Percentiles rank a stretch among this genome's conserved stretches.
Evolutionary conservation across 2,113 vertebrate species (phyloP).

Genomic region (Salminus brasiliensis): DNA sequence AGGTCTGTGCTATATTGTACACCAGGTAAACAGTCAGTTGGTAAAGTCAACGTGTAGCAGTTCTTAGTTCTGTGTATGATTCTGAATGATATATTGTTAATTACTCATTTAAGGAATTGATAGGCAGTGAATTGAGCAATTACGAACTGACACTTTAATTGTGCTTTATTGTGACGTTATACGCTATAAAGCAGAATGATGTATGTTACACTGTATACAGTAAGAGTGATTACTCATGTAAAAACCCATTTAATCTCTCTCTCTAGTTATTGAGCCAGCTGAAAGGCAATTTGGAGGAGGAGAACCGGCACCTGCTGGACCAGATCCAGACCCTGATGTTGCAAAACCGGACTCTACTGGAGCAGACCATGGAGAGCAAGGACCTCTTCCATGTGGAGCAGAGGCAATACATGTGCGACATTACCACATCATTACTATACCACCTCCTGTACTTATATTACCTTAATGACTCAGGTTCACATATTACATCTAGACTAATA

Average conservation of each 20-base stretch:
- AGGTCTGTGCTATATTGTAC: too few relatives aligned
- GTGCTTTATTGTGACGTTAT: neutral
- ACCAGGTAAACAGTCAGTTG: too few relatives aligned
- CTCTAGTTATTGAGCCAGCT: slow-evolving; percentile 93
- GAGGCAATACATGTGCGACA: slow-evolving; percentile 94
- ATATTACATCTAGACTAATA: neutral
- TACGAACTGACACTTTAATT: neutral
- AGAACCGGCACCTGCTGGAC: slow-evolving; percentile 95
- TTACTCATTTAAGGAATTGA: too few relatives aligned
- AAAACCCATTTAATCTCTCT: slow-evolving; percentile 33
- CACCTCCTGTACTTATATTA: neutral
- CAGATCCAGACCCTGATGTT: slow-evolving; percentile 99
- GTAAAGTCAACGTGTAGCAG: too few relatives aligned
- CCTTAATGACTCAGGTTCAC: neutral
- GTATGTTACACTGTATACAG: neutral
- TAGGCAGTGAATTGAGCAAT: neutral
- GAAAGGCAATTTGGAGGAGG: slow-evolving; percentile 97
- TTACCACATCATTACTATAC: slow-evolving; percentile 27
- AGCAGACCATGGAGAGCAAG: slow-evolving; percentile 99
- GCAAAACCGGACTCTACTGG: slow-evolving; percentile 94
- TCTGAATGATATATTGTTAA: too few relatives aligned
- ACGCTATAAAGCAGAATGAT: neutral
- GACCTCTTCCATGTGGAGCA: slow-evolving; percentile 98
- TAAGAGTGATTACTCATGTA: neutral
- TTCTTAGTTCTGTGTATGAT: too few relatives aligned